These are phyloP conservation scores for Axea sp. DNA, from an alignment of 2,888 invertebrate species.

Conservation along the genomic window DNA sequence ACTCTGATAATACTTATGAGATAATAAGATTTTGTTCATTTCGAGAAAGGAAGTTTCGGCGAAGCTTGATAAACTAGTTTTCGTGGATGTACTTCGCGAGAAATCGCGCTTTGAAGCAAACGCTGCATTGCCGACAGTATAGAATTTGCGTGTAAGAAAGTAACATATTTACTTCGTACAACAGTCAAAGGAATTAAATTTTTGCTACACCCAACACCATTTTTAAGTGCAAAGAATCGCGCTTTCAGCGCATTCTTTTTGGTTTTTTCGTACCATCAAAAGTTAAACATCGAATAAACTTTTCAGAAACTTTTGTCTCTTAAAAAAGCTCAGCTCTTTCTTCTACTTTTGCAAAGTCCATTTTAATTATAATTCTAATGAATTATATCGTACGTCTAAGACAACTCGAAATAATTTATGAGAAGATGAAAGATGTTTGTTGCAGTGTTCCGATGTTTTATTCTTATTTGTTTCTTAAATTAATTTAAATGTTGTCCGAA, in stretches of 20 bases:
- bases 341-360: conserved; percentile 23
- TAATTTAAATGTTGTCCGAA: too few species aligned
- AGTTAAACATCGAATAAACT: conserved; percentile 43
- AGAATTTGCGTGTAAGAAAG: conserved; percentile 34
- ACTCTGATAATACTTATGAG: not conserved
- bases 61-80: conserved; percentile 40
- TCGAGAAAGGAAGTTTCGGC: conserved; percentile 21
- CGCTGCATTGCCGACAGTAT: conserved; percentile 18
- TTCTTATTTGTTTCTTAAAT: too few species aligned
- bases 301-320: conserved; percentile 22
- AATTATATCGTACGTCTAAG: conserved; percentile 18
- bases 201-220: conserved; percentile 12
- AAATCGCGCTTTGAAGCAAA: conserved; percentile 35
- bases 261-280: conserved; percentile 14
- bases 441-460: too few species aligned
- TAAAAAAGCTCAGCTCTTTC: conserved; percentile 15
- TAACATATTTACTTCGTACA: conserved; percentile 41
- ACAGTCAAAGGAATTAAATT: conserved; percentile 44
- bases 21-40: conserved; percentile 32
- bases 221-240: conserved; percentile 27
- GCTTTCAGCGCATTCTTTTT: conserved; percentile 23
- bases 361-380: conserved; percentile 38
- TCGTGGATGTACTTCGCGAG: conserved; percentile 12
- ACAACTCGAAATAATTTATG: conserved; percentile 14
- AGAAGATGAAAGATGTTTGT: not conserved